Conservation (phyloP, 1,140 invertebrate genomes). For the Drosophila pruinosa region DNA sequence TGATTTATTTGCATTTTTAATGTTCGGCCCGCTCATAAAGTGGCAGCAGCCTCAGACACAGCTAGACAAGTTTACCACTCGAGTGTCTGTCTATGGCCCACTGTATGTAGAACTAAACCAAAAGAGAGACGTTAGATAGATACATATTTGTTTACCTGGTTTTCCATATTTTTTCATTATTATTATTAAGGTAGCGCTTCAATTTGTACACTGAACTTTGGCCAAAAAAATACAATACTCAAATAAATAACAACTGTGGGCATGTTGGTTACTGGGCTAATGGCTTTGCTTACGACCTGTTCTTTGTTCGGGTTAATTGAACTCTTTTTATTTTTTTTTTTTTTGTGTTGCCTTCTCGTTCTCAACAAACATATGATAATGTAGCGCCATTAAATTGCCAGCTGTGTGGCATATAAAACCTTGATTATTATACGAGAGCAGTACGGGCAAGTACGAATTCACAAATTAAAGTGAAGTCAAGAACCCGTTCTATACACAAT, state of each 20-base stretch:
- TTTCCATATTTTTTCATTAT: conserved; percentile 24
- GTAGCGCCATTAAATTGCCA: conserved; percentile 28
- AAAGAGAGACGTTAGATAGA: conserved; percentile 36
- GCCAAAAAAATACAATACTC: conserved; percentile 14
- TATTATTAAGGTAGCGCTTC: conserved; percentile 12
- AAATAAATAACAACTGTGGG: conserved; percentile 40
- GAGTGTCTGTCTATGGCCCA: conserved; percentile 28
- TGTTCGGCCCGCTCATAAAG: conserved; percentile 44
- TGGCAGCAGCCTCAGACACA: conserved; percentile 33
- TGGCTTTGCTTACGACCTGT: conserved; percentile 72
- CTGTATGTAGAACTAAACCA: conserved; percentile 45
- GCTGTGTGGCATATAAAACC: conserved; percentile 29
- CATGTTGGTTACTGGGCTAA: conserved; percentile 80
- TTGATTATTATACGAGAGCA: conserved; percentile 34
- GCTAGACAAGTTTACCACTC: conserved; percentile 62
- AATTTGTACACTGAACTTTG: conserved; percentile 36
- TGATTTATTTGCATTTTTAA: conserved; percentile 81
- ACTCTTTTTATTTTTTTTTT: conserved; percentile 37
- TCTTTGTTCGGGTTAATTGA: conserved; percentile 76
- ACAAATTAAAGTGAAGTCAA: conserved; percentile 17
- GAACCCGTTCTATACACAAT: conserved; percentile 32
- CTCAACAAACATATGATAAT: conserved; percentile 28
- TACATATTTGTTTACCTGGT: conserved; percentile 25
- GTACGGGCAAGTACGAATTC: conserved; percentile 12
- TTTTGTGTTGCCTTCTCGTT: neutral